These are phyloP conservation scores for Gambusia affinis DNA, from an alignment of 2,113 vertebrate species.

Conservation along the genomic window DNA sequence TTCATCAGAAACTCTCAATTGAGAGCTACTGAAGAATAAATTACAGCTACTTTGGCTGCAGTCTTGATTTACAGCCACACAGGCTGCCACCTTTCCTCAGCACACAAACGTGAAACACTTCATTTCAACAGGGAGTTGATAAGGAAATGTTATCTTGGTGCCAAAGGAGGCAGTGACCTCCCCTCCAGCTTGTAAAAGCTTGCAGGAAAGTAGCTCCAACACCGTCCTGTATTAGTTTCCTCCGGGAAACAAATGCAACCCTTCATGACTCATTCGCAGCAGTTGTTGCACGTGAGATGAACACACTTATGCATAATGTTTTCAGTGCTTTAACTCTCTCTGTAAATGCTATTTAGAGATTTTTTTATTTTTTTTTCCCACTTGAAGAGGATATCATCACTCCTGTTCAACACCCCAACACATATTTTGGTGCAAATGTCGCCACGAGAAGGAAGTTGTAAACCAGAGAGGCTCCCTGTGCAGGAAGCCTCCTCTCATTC, in stretches of 20 bases:
- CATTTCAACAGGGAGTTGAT: conserved; percentile 63
- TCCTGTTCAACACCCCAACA: conserved; percentile 77
- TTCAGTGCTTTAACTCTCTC: not conserved
- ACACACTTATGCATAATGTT: not conserved
- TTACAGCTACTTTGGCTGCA: conserved; percentile 54
- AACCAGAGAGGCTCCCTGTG: conserved; percentile 73
- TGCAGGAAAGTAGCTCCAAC: conserved; percentile 49
- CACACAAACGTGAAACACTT: conserved; percentile 64
- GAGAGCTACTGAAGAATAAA: not conserved
- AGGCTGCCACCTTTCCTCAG: conserved; percentile 37
- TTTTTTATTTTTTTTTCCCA: conserved; percentile 32
- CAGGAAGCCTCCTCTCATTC: conserved; percentile 78
- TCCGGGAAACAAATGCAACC: conserved; percentile 48
- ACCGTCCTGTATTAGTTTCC: conserved; percentile 24
- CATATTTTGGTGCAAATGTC: conserved; percentile 77
- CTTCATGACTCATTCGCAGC: conserved; percentile 27
- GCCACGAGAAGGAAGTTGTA: conserved; percentile 85
- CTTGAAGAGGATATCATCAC: conserved; percentile 70
- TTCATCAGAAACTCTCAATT: conserved; percentile 60
- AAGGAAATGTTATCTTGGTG: conserved; percentile 68
- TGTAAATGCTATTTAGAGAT: not conserved
- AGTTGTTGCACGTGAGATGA: not conserved
- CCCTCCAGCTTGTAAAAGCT: conserved; percentile 45
- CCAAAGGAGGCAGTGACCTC: conserved; percentile 60
- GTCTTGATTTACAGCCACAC: conserved; percentile 57